Percentiles rank a stretch among this genome's conserved stretches.
These are phyloP conservation scores for Danionella dracula DNA, from an alignment of 2,797 vertebrate species.

Conservation along the genomic window DNA sequence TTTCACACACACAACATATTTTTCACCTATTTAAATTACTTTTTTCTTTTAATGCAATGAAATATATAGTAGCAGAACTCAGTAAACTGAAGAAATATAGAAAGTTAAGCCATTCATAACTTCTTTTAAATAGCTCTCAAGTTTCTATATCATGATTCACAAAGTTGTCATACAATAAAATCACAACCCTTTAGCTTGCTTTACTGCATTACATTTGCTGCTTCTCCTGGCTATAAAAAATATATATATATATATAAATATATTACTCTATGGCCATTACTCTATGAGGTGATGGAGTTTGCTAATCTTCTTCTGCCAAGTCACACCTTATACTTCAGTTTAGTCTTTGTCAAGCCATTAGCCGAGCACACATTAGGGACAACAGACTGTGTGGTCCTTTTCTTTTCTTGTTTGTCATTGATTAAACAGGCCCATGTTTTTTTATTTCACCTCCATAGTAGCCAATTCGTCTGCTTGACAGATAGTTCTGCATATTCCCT, in stretches of 20 bases:
- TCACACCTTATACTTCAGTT: constrained; percentile 22
- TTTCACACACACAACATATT: no score
- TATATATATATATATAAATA: no score
- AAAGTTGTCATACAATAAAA: no score
- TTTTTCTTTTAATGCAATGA: no score
- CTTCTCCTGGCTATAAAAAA: neutral
- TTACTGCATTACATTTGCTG: neutral
- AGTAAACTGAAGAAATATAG: no score
- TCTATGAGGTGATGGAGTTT: neutral
- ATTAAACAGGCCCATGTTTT: constrained; percentile 57
- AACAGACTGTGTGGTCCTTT: constrained; percentile 6
- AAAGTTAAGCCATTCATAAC: no score
- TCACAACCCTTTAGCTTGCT: no score
- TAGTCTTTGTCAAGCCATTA: constrained; percentile 13
- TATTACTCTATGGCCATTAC: neutral
- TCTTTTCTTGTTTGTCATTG: constrained; percentile 25
- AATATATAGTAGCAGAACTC: no score
- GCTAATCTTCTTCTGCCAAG: constrained; percentile 15
- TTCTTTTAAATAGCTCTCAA: no score
- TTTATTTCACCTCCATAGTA: constrained; percentile 59
- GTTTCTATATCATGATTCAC: no score
- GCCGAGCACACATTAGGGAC: constrained; percentile 12
- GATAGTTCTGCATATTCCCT: constrained; percentile 61
- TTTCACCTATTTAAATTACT: no score
- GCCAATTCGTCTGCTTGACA: constrained; percentile 59